Base-by-base conservation (phyloP, 2,888 invertebrate species). In the Mylabris sibirica region DNA sequence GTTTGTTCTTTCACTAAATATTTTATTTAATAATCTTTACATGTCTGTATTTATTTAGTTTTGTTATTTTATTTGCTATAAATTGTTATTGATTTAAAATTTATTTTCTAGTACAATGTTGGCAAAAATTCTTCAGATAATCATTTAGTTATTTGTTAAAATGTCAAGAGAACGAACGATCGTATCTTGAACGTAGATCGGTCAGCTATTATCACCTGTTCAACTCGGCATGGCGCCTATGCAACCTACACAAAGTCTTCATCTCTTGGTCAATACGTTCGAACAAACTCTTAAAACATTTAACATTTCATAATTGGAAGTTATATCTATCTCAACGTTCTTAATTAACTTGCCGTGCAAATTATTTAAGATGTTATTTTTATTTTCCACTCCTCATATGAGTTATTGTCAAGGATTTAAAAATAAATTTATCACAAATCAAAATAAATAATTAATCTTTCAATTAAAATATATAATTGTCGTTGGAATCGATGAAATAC, bases 131-230 rank as follows among this genome's bases (percentile, higher is more conserved):
- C 53, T 22, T 22, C 11, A 53, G 53, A 53, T 53, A 53, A 57
- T 59, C 62, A 67, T 65, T 70, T 64, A 61, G 70, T 74, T 76
- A 77, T 78, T 78, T 77, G 78, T 77, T 76, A 74, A 76, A 76
- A 74, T 74, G 75, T 74, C 75, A 76, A 72, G 74, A 53, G 75
- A 76, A 78, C 77, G 77, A 80, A 78, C 75, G 78, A 80, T 80
- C 75, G 75, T 78, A 77, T 79, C 75, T 72, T 70, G 76, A 75
- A 78, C 77, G 72, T 77, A 74, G 75, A 77, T 79, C 79, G 79
- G 79, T 77, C 80, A 78, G 79, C 78, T 81, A 81, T 81, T 81
- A 82, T 82, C 82, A 82, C 82, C 81, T 82, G 82, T 78, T 78
- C 74, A 72, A 69, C 78, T 69, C 78, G 72, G 79, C 77, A 75